Percentiles rank a stretch among this genome's conserved stretches.
These are phyloP conservation scores for Caenorhabditis tropicalis DNA, from an alignment of 1,140 invertebrate genomes.

Conservation along the genomic window DNA sequence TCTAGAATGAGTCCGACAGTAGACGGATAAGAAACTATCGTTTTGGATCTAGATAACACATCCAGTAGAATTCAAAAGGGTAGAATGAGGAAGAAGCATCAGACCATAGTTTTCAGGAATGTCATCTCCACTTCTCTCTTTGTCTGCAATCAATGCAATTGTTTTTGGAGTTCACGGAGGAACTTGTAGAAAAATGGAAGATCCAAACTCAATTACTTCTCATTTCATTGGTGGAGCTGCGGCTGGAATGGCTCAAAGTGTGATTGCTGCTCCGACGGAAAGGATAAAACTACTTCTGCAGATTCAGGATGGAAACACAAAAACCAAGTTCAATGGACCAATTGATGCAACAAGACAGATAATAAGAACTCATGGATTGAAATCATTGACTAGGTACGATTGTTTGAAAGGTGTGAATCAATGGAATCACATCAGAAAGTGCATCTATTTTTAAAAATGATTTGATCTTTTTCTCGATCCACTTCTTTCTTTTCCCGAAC, in stretches of 20 bases:
- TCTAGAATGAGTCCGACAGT: background rate
- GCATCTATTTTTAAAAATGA: too few species aligned
- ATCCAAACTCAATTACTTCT: conserved; percentile 55
- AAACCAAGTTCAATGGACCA: conserved; percentile 74
- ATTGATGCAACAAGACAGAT: conserved; percentile 79
- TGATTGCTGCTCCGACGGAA: conserved; percentile 85
- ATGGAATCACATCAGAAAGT: too few species aligned
- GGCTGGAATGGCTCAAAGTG: conserved; percentile 80
- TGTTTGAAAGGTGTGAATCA: too few species aligned
- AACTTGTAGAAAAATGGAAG: conserved; percentile 76
- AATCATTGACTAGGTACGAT: conserved; percentile 53
- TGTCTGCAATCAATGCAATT: conserved; percentile 86
- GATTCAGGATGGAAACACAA: conserved; percentile 72
- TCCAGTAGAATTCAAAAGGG: too few species aligned
- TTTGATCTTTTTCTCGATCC: too few species aligned
- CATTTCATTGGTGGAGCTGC: conserved; percentile 80
- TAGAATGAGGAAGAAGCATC: too few species aligned
- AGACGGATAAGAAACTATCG: conserved; percentile 66
- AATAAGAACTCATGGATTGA: conserved; percentile 76
- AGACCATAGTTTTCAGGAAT: conserved; percentile 87
- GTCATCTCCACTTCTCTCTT: conserved; percentile 83
- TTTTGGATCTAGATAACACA: too few species aligned
- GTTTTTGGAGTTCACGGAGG: conserved; percentile 89
- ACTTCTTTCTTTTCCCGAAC: background rate
- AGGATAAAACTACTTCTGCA: conserved; percentile 86